These are phyloP conservation scores for Caenorhabditis virilis DNA, from an alignment of 2,888 invertebrate genomes.

Conservation along the genomic window DNA sequence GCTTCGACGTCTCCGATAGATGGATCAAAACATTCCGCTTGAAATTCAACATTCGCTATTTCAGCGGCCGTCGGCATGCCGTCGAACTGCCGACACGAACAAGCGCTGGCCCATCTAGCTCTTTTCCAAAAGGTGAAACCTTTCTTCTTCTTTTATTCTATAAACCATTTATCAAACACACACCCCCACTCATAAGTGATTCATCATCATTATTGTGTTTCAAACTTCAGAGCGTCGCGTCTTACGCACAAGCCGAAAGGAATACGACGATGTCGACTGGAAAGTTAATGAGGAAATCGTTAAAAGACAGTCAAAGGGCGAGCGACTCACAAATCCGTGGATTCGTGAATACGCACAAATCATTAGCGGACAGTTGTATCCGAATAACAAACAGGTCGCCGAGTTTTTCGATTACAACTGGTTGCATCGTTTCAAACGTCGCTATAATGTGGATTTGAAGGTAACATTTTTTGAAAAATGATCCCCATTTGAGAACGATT, in stretches of 20 bases:
- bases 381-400: constrained; percentile 1
- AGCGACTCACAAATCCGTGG: constrained; percentile 38
- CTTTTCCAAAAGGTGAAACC: too few relatives aligned
- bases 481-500: too few relatives aligned
- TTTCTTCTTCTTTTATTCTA: too few relatives aligned
- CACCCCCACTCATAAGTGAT: too few relatives aligned
- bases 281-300: constrained; percentile 19
- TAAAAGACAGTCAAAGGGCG: constrained; percentile 9
- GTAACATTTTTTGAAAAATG: constrained; percentile 7
- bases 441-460: constrained; percentile 30
- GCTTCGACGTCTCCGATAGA: constrained; percentile 33
- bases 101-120: background rate
- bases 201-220: background rate
- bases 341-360: constrained; percentile 23
- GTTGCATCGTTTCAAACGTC: constrained; percentile 26
- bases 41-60: constrained; percentile 27
- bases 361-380: constrained; percentile 11
- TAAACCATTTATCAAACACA: too few relatives aligned
- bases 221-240: constrained; percentile 20
- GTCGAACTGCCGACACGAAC: constrained; percentile 15
- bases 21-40: constrained; percentile 33
- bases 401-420: constrained; percentile 25
- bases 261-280: constrained; percentile 19
- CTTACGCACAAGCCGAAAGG: constrained; percentile 16
- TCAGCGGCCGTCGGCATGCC: constrained; percentile 31